phyloP scores from a whole-genome alignment of 2,797 vertebrate genomes.

The Brachyalestes nurse region DNA sequence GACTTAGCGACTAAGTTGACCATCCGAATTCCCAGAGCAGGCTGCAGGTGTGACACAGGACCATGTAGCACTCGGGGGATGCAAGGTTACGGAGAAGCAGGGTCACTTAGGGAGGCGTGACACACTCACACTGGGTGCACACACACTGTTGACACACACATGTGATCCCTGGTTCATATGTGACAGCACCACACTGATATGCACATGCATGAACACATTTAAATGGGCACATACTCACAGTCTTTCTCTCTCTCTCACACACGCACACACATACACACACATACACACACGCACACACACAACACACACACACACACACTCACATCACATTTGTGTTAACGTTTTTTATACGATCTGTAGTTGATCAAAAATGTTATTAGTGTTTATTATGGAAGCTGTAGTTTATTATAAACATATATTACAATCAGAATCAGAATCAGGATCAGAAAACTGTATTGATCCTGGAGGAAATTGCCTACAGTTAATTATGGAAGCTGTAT shows the following conservation, averaged over 20 bases:
- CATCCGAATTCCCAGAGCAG: constrained; percentile 74
- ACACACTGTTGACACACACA: constrained; percentile 56
- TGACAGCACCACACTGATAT: constrained; percentile 34
- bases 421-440: too few species aligned
- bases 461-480: too few species aligned
- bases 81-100: constrained; percentile 51
- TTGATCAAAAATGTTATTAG: too few species aligned
- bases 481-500: too few species aligned
- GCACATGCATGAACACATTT: constrained; percentile 43
- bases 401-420: too few species aligned
- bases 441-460: too few species aligned
- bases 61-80: constrained; percentile 72
- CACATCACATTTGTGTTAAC: too few species aligned
- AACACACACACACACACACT: background rate
- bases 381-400: too few species aligned
- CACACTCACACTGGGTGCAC: constrained; percentile 56
- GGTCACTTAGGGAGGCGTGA: constrained; percentile 67
- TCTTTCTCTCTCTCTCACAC: background rate
- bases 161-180: constrained; percentile 57
- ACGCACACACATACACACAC: constrained; percentile 16
- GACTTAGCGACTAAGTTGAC: constrained; percentile 60
- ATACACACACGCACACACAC: background rate
- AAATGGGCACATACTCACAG: constrained; percentile 32
- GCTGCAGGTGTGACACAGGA: constrained; percentile 81
- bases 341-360: too few species aligned